These are phyloP conservation scores for Benitochromis conjunctus DNA, from an alignment of 2,113 vertebrate species.

Conservation along the genomic window DNA sequence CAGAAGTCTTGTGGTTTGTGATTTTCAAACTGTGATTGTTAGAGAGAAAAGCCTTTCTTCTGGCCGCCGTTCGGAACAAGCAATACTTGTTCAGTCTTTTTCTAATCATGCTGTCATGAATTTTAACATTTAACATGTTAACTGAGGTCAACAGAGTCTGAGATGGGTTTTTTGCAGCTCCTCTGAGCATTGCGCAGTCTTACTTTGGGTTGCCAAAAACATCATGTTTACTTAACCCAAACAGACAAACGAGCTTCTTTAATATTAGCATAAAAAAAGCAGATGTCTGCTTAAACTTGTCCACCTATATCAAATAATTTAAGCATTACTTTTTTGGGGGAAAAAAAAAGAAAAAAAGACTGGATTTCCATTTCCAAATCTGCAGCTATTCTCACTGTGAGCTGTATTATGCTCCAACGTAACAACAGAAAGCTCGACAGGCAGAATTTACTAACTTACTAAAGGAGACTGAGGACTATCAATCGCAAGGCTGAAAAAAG, in stretches of 20 bases:
- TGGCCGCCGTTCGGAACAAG: neutral
- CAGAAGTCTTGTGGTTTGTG: neutral
- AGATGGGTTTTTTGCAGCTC: neutral
- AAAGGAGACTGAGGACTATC: neutral
- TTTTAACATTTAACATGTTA: neutral
- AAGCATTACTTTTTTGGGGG: neutral
- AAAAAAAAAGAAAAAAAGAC: neutral
- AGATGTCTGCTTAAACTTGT: neutral
- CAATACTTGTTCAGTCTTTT: neutral
- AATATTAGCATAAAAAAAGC: neutral
- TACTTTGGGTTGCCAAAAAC: neutral
- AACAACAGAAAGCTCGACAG: neutral
- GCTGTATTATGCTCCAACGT: neutral
- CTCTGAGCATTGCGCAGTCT: neutral
- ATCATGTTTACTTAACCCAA: neutral
- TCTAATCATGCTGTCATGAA: neutral
- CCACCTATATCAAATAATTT: neutral
- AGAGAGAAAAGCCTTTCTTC: neutral
- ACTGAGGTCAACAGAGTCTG: neutral
- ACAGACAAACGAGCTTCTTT: neutral
- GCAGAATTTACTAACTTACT: neutral
- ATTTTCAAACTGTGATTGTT: neutral
- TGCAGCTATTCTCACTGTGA: neutral
- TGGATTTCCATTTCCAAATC: neutral
- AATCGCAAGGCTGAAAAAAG: neutral